Base-by-base conservation (phyloP, 2,888 invertebrate genomes). In the Gnatocerus cornutus region DNA sequence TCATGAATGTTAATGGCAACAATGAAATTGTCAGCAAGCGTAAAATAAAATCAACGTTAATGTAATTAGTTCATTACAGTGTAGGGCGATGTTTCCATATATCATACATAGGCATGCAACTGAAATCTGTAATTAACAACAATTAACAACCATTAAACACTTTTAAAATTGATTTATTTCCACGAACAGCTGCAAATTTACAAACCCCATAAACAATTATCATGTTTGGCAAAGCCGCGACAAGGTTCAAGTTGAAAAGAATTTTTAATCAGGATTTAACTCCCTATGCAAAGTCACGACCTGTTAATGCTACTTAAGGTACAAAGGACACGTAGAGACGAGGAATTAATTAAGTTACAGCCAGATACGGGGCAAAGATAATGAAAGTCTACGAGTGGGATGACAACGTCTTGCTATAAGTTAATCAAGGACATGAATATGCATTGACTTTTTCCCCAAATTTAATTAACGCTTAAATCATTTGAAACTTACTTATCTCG, bases 291-390 rank as follows among this genome's bases (percentile, higher is more conserved):
- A 76, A 77, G 79, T 79, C 80, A 80, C 80, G 80, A 77, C 76
- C 75, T 76, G 76, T 75, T 78, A 79, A 79, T 79, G 71, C 79
- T 77, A 78, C 78, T 79, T 79, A 79, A 78, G 77, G 80, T 78
- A 78, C 73, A 78, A 78, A 77, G 77, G 80, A 79, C 78, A 79
- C 79, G 79, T 78, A 77, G 77, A 74, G 68, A 74, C 78, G 69
- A 62, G 53, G 77, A 79, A 79, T 80, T 80, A 80, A 80, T 80
- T 80, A 80, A 80, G 78, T 80, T 78, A 79, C 75, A 75, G 71
- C 71, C 69, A 74, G 76, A 78, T 78, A 76, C 74, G 73, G 73
- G 74, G 68, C 52, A 50, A 72, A 74, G 76, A 78, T 78, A 78
- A 78, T 79, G 77, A 76, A 79, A 75, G 74, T 72, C 73, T 72